A percentile compares a stretch with the other conserved stretches of the same genome.
These are phyloP conservation scores for Pygoscelis adeliae DNA, from an alignment of 2,113 vertebrate species.

Conservation along the genomic window DNA sequence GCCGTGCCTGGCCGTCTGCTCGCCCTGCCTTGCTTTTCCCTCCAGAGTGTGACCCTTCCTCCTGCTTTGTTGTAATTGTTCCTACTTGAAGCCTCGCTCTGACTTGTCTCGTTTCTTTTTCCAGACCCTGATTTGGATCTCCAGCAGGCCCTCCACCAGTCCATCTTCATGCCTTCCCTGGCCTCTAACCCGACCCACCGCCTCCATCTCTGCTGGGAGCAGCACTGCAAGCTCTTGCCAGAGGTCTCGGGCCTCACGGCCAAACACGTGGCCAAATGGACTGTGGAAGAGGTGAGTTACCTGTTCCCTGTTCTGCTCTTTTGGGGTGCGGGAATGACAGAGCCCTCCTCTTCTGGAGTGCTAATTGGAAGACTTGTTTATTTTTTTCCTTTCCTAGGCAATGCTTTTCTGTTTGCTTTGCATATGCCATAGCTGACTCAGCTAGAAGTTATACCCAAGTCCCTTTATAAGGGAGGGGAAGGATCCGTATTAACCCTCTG, in stretches of 20 bases:
- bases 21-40: neutral
- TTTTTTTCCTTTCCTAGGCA: neutral
- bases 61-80: neutral
- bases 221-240: slow-evolving; percentile 89
- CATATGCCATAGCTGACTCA: neutral
- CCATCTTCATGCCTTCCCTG: slow-evolving; percentile 87
- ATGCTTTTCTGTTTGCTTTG: neutral
- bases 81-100: neutral
- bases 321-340: neutral
- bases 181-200: slow-evolving; percentile 80
- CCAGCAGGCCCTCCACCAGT: slow-evolving; percentile 90
- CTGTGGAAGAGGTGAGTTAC: slow-evolving; percentile 84
- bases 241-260: slow-evolving; percentile 88
- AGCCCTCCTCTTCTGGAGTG: neutral
- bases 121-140: slow-evolving; percentile 77
- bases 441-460: slow-evolving; percentile 3
- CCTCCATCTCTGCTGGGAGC: slow-evolving; percentile 89
- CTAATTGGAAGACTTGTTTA: neutral
- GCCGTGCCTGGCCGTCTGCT: neutral
- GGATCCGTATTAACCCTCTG: neutral
- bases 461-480: neutral
- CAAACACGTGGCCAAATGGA: slow-evolving; percentile 89
- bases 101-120: neutral
- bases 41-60: neutral
- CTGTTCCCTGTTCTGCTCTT: neutral